Base-by-base conservation (phyloP, 2,113 vertebrate species). In the Amia ocellicauda region DNA sequence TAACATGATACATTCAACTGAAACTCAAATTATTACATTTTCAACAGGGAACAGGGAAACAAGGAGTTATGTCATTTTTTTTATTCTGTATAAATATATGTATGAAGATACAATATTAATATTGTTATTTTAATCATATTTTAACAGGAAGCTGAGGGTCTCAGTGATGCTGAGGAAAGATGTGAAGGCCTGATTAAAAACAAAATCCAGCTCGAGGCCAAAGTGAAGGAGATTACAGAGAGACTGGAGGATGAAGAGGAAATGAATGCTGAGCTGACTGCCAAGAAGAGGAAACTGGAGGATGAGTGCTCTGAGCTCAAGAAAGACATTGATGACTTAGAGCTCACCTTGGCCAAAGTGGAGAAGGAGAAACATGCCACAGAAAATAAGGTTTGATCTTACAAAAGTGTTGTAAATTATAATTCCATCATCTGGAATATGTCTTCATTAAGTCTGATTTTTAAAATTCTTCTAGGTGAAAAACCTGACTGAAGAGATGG, bases 291-390 rank as follows among this genome's bases (percentile, higher is more conserved):
- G 71, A 92, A 92, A 68, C 81, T 93, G 74, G 91, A 93, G 59
- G 91, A 93, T 0, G 91, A 93, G 52, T 91, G 89, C 9, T 89
- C 87, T 1, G 90, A 92, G 51, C 79, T 93, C 7, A 93, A 91
- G 68, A 87, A 88, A 63, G 92, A 93, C 27, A 91, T 91, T 0
- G 90, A 91, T n/a, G 89, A 93, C 74, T 79, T 93, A 20, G 90
- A 92, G 58, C 73, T 91, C 42, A 91, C 87, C 8, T 72, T 91
- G 52, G 82, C 83, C 76, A 91, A 90, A 69, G 91, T 90, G 19
- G 92, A 93, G 61, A 92, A 91, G 70, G 91, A 91, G 63, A 93
- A 93, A 53, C 87, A 92, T 4, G 88, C 90, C 62, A 88, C 90
- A 0, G 91, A 93, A 63, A 91, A 93, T 19, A 93, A 92, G 89